A percentile compares a stretch with the other conserved stretches of the same genome.
phyloP scores from a whole-genome alignment of 2,888 invertebrate genomes.

The Laothoe populi region DNA sequence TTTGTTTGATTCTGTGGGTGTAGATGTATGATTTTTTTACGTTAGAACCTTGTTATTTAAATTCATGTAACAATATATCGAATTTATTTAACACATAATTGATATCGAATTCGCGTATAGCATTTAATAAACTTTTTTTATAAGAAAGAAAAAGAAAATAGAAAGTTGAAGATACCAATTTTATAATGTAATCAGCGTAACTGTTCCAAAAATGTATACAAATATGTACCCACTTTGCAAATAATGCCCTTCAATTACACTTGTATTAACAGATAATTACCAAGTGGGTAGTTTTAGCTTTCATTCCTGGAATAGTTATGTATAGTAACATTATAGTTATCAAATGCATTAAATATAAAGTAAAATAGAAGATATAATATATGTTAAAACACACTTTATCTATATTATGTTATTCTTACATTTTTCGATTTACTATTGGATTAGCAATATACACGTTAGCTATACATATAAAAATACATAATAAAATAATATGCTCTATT shows the following conservation, averaged over 20 bases:
- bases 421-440: slow-evolving; percentile 34
- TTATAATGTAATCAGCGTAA: no score
- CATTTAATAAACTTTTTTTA: background rate
- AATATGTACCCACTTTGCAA: no score
- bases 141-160: background rate
- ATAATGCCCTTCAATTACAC: no score
- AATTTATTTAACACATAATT: background rate
- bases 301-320: no score
- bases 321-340: no score
- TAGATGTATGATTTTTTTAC: background rate
- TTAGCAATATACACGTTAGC: slow-evolving; percentile 79
- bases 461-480: slow-evolving; percentile 19
- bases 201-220: no score
- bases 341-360: background rate
- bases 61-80: background rate
- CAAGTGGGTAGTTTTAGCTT: no score
- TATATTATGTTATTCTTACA: slow-evolving; percentile 45
- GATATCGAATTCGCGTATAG: background rate
- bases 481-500: slow-evolving; percentile 1
- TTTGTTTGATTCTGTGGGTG: background rate
- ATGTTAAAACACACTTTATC: slow-evolving; percentile 17
- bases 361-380: slow-evolving; percentile 6
- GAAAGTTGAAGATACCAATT: background rate
- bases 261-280: no score
- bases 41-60: background rate